Evolutionary conservation across 1,140 invertebrate genomes (phyloP), one percentile per base, ranked within the genome.

Genomic region (Penaeus indicus): DNA sequence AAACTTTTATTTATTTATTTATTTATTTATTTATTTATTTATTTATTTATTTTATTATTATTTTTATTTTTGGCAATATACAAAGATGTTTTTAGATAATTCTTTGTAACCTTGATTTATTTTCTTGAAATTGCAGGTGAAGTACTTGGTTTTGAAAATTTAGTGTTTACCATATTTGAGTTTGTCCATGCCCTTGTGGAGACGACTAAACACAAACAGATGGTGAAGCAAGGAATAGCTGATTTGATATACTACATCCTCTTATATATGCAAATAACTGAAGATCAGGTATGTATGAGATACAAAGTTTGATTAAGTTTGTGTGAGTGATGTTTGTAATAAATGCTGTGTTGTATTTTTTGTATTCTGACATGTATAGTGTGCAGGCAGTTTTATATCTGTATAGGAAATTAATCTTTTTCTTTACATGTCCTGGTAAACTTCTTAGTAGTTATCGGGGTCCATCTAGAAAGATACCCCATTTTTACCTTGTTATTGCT

Each of bases 111-210:
- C 16, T 18, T 10, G 77, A 22, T 64, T 13, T 64, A n/a, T 19
- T 38, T 16, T 67, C 63, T 4, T n/a, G 60, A 83, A 16, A 83
- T 92, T 93, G 3, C 90, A 95, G 96, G 96, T 81, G 95, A 96
- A 92, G 93, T 95, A 42, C 94, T 96, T 18, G 95, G 96, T 81
- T 96, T 96, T 92, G 95, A 96, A 91, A 95, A 95, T 89, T 93
- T 97, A 47, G 95, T 97, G n/a, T 95, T 95, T 91, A 94, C 95
- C 81, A 95, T 96, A 47, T 96, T 97, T 91, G 96, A 97, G 92
- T 96, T 97, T 91, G 95, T 97, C 25, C 93, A 94, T 84, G 94
- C 94, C 25, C 92, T 96, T 42, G 94, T 96, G 19, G 95, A 96
- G 85, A 93, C 93, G 38, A 94, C 94, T 72, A 94, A 94, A 86